phyloP scores from a whole-genome alignment of 2,113 vertebrate genomes.

The Gymnobelideus leadbeateri region DNA sequence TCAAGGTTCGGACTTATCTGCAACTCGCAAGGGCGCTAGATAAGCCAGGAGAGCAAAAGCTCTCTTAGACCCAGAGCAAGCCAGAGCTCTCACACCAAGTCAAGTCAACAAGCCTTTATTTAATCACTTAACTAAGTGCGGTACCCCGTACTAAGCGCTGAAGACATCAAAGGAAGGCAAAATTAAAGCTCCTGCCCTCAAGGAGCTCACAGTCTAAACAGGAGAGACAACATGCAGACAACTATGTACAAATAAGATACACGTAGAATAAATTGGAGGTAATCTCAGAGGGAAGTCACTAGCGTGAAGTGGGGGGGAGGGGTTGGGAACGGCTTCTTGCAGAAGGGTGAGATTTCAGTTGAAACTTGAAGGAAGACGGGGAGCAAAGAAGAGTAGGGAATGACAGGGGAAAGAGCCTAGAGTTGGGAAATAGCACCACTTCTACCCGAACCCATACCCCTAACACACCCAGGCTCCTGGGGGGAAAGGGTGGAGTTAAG shows the following conservation, averaged over 20 bases:
- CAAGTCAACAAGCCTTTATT: not conserved
- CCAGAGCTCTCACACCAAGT: not conserved
- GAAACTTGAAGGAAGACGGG: not conserved
- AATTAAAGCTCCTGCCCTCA: not conserved
- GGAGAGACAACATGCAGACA: not conserved
- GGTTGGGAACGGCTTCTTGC: not conserved
- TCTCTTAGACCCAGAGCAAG: conserved; percentile 50
- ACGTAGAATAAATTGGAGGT: not conserved
- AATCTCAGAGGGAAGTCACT: not conserved
- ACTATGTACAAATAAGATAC: not conserved
- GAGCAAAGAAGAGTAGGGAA: not conserved
- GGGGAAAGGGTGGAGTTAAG: not conserved
- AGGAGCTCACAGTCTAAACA: not conserved
- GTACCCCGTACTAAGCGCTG: no score
- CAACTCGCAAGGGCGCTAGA: conserved; percentile 75
- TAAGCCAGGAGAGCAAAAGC: conserved; percentile 65
- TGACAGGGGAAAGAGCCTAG: not conserved
- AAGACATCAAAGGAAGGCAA: not conserved
- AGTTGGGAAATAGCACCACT: conserved; percentile 42
- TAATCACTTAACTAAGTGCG: not conserved
- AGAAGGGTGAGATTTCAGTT: not conserved
- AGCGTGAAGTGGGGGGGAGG: not conserved
- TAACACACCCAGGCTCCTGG: conserved; percentile 55
- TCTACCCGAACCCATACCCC: conserved; percentile 66
- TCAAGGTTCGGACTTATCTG: conserved; percentile 73